A percentile compares a stretch with the other conserved stretches of the same genome.
These are phyloP conservation scores for Nymphalis urticae DNA, from an alignment of 2,888 invertebrate species.

Conservation along the genomic window DNA sequence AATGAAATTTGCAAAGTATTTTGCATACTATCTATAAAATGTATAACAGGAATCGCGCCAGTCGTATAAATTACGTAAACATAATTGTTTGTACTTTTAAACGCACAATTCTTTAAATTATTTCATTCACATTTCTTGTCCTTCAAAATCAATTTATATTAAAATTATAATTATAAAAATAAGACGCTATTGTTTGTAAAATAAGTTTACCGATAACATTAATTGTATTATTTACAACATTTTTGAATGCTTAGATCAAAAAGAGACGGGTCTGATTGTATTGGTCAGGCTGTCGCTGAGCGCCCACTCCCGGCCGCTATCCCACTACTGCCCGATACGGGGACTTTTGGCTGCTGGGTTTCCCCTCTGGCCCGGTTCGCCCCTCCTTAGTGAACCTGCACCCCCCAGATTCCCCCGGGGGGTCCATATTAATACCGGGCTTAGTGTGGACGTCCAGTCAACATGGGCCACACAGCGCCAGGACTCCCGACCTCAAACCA, in stretches of 20 bases:
- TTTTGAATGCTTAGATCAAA: conserved; percentile 40
- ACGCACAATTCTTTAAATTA: no score
- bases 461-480: conserved; percentile 72
- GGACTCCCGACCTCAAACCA: conserved; percentile 93
- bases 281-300: conserved; percentile 90
- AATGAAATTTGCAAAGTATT: no score
- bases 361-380: conserved; percentile 99
- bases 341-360: conserved; percentile 99
- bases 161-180: no score
- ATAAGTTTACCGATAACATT: no score
- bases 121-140: no score
- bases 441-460: conserved; percentile 98
- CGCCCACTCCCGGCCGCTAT: conserved; percentile 98
- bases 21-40: no score
- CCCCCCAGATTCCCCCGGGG: conserved; percentile 89
- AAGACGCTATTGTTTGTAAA: no score
- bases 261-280: conserved; percentile 75
- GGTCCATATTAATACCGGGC: conserved; percentile 98
- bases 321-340: conserved; percentile 99
- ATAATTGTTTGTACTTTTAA: no score
- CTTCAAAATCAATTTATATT: no score
- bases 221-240: no score
- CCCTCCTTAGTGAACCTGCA: conserved; percentile 91
- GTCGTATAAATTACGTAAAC: no score
- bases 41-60: no score